Evolutionary conservation across 2,888 invertebrate species (phyloP).

Genomic region (Anthophora plumipes): DNA sequence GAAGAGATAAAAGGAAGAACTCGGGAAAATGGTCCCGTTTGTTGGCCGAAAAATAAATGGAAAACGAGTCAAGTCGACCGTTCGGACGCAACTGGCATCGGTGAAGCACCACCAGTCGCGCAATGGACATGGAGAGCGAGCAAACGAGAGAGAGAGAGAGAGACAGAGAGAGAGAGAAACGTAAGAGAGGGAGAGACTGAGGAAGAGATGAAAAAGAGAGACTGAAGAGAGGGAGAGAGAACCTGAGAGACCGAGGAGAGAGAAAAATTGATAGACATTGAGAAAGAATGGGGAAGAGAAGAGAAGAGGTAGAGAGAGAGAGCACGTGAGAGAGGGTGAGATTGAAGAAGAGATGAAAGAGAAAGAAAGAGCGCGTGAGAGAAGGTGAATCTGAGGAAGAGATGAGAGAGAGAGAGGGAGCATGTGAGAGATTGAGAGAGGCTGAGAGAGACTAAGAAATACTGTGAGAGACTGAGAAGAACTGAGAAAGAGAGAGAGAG

Average conservation of each 20-base stretch:
- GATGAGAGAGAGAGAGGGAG: background rate
- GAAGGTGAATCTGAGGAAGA: no score
- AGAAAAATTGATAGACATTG: no score
- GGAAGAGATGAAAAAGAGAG: background rate
- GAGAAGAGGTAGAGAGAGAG: no score
- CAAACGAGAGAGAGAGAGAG: background rate
- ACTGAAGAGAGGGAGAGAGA: background rate
- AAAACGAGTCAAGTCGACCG: constrained; percentile 1
- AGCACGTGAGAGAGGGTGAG: no score
- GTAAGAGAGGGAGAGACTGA: background rate
- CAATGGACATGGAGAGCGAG: background rate
- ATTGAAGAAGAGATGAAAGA: no score
- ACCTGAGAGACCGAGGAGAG: background rate
- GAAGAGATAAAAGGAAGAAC: background rate
- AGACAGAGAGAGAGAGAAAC: background rate
- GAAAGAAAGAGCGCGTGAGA: no score
- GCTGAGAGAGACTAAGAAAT: no score
- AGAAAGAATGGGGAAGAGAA: no score
- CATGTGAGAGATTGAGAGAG: no score
- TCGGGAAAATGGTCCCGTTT: background rate
- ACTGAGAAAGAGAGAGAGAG: no score
- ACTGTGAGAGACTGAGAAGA: no score
- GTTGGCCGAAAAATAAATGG: background rate
- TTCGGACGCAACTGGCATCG: background rate
- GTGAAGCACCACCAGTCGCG: background rate